These are phyloP conservation scores for Eupithecia inturbata DNA, from an alignment of 2,888 invertebrate genomes.

Conservation along the genomic window DNA sequence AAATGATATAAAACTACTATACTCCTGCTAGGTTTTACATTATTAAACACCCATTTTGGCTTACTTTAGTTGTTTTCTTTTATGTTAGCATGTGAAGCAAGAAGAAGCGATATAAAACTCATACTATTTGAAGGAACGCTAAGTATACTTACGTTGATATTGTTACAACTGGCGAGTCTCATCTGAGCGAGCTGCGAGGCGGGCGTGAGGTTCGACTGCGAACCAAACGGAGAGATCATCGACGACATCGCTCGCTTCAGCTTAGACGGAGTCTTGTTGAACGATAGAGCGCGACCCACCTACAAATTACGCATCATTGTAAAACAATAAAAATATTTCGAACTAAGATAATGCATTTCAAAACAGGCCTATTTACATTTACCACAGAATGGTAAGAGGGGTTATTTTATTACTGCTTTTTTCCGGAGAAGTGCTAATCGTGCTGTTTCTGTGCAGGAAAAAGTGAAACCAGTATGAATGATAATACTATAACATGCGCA, in stretches of 20 bases:
- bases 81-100: too few relatives aligned
- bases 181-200: slow-evolving; percentile 93
- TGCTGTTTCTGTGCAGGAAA: slow-evolving; percentile 15
- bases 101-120: too few relatives aligned
- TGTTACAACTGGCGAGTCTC: slow-evolving; percentile 93
- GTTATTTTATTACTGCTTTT: background rate
- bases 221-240: slow-evolving; percentile 96
- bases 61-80: background rate
- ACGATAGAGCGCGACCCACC: slow-evolving; percentile 97
- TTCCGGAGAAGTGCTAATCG: slow-evolving; percentile 19
- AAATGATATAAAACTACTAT: background rate
- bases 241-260: slow-evolving; percentile 97
- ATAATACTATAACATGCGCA: background rate
- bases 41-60: background rate
- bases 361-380: slow-evolving; percentile 3
- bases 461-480: background rate
- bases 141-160: slow-evolving; percentile 88
- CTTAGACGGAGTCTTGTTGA: slow-evolving; percentile 97
- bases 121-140: background rate
- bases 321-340: background rate
- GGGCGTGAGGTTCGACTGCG: slow-evolving; percentile 92
- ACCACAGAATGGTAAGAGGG: background rate
- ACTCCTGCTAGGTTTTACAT: background rate
- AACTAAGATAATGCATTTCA: background rate
- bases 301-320: slow-evolving; percentile 47